A percentile compares a stretch with the other conserved stretches of the same genome.
These are phyloP conservation scores for Hermetia illucens DNA, from an alignment of 1,140 invertebrate genomes.

Conservation along the genomic window DNA sequence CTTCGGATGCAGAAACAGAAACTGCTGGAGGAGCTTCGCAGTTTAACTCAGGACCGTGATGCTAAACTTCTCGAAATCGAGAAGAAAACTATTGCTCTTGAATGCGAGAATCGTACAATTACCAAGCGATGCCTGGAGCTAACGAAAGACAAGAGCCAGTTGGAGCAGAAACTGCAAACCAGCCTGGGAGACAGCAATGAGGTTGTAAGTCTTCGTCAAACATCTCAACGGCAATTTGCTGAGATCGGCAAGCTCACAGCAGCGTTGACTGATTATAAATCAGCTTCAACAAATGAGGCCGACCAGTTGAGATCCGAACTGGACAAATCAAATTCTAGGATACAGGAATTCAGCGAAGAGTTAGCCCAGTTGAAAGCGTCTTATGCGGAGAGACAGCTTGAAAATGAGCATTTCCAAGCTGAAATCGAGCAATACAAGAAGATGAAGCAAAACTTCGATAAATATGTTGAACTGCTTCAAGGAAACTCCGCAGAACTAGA, in stretches of 20 bases:
- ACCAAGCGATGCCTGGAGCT: conserved; percentile 18
- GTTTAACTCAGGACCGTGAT: conserved; percentile 17
- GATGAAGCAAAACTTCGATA: background rate
- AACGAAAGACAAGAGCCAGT: conserved; percentile 12
- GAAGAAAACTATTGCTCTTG: conserved; percentile 13
- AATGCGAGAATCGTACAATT: conserved; percentile 22
- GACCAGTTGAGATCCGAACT: no score
- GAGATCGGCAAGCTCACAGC: no score
- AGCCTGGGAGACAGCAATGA: no score
- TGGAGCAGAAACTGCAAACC: no score
- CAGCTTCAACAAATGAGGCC: no score
- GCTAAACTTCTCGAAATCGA: conserved; percentile 17
- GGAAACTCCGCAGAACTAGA: background rate
- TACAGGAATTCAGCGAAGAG: no score
- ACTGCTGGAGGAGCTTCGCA: conserved; percentile 17
- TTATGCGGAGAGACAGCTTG: conserved; percentile 17
- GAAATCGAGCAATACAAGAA: background rate
- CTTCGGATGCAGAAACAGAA: conserved; percentile 21
- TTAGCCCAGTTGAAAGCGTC: no score
- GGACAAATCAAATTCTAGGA: no score
- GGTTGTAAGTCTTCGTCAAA: no score
- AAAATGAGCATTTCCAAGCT: conserved; percentile 13
- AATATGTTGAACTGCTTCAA: background rate
- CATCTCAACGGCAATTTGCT: no score
- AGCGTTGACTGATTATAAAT: no score